Evolutionary conservation across 2,113 vertebrate genomes (phyloP).

Genomic region (Poeciliopsis occidentalis): DNA sequence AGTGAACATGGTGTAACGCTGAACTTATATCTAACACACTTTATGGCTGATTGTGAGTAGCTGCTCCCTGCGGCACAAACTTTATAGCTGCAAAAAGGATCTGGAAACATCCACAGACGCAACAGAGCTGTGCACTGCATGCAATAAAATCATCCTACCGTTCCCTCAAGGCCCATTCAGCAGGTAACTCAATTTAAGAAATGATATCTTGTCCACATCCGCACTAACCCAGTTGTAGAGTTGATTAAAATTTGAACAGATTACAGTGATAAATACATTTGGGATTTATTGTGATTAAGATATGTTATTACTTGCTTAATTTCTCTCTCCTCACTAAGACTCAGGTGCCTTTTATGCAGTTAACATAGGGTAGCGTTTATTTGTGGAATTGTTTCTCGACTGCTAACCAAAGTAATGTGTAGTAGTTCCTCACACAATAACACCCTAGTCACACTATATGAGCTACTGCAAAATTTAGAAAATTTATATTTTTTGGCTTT

Average conservation of each 20-base stretch:
- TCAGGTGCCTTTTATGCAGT: not conserved
- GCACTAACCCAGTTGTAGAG: not conserved
- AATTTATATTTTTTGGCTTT: too few relatives aligned
- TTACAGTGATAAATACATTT: not conserved
- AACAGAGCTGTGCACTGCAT: not conserved
- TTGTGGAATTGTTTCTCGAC: not conserved
- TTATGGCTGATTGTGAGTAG: slow-evolving; percentile 6
- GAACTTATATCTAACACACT: not conserved
- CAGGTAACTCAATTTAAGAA: not conserved
- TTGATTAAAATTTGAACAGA: slow-evolving; percentile 1
- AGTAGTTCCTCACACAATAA: not conserved
- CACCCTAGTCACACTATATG: not conserved
- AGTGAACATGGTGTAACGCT: not conserved
- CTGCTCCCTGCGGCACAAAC: not conserved
- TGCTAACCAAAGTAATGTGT: not conserved
- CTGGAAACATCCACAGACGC: not conserved
- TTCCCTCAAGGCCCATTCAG: not conserved
- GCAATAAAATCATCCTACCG: not conserved
- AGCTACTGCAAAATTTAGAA: not conserved
- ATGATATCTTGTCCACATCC: not conserved
- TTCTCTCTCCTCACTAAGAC: not conserved
- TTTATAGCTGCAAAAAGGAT: not conserved
- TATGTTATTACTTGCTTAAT: not conserved
- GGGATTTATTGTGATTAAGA: not conserved
- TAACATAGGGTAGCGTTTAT: not conserved